phyloP scores from a whole-genome alignment of 2,888 invertebrate species.

The Kuschelorhynchus macadamiae region DNA sequence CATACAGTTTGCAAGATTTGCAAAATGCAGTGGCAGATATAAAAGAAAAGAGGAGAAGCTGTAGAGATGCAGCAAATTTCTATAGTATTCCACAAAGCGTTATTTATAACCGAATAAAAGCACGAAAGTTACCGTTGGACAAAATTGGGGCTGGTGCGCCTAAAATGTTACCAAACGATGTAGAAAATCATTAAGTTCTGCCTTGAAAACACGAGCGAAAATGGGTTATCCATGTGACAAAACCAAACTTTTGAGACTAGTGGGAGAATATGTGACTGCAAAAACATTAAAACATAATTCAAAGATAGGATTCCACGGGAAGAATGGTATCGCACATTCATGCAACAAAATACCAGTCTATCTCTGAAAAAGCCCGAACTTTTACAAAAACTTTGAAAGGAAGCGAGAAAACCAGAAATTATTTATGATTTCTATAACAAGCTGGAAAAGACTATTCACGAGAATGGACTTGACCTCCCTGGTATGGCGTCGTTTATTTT shows the following conservation, averaged over 20 bases:
- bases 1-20: too few species aligned
- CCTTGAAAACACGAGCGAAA: background rate
- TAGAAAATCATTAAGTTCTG: background rate
- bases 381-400: constrained; percentile 28
- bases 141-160: constrained; percentile 2
- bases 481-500: constrained; percentile 12
- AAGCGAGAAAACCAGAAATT: constrained; percentile 52
- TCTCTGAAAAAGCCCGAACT: constrained; percentile 40
- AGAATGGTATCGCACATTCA: constrained; percentile 24
- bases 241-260: background rate
- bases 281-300: constrained; percentile 16
- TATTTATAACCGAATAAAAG: constrained; percentile 12
- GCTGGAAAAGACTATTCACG: constrained; percentile 46
- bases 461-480: constrained; percentile 25
- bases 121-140: background rate
- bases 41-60: background rate
- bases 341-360: constrained; percentile 22
- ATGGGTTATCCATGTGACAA: constrained; percentile 1
- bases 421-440: constrained; percentile 55
- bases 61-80: background rate
- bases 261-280: constrained; percentile 11
- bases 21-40: constrained; percentile 14
- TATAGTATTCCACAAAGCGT: constrained; percentile 9
- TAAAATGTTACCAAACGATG: background rate
- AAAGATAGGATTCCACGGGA: constrained; percentile 11